Base-by-base conservation (phyloP, 2,888 invertebrate genomes). In the Sisyra nigra region DNA sequence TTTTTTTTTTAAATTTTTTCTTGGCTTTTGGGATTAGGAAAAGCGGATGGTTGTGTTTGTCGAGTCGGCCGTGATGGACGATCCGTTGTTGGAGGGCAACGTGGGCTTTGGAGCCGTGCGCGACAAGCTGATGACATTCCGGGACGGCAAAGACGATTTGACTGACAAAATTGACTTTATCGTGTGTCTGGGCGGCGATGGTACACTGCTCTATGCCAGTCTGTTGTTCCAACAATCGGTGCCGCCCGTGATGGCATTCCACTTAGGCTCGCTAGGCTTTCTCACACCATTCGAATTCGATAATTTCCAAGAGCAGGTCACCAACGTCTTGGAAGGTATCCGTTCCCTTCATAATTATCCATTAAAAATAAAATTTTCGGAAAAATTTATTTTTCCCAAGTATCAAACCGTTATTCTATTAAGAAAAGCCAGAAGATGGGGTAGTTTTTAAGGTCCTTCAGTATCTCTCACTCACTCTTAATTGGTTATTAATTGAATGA, bases 221-320 rank as follows among this genome's bases (percentile, higher is more conserved):
- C 79, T 93, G 37, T 67, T 96, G 37, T 96, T 96, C 57, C 77
- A 96, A 80, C 85, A 89, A 72, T 92, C 92, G 5, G 93, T 94
- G 42, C 96, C 96, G 34, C 96, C 96, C 0, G 89, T 96, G 37
- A 93, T 96, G 92, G 93, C 96, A 45, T 96, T 96, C 68, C 92
- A 96, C 64, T 72, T 96, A 57, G 96, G 96, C 31, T 94, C 94
- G 3, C 66, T 96, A 42, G 96, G 96, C 3, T 96, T 96, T 62
- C 73, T 96, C 36, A 94, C 94, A 35, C 94, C 94, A 9, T 96
- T 96, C 63, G 86, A 87, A 59, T 89, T 92, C 67, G 83, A 88
- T 58, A 88, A 91, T 63, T 93, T 92, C 58, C 84, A 89, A 60
- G 86, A 89, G 45, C 88, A 93, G 70, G 87, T 96, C 39, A 87